Evolutionary conservation across 1,140 invertebrate genomes (phyloP), one percentile per base, ranked within the genome.

Genomic region (Zaprionus gabonicus): DNA sequence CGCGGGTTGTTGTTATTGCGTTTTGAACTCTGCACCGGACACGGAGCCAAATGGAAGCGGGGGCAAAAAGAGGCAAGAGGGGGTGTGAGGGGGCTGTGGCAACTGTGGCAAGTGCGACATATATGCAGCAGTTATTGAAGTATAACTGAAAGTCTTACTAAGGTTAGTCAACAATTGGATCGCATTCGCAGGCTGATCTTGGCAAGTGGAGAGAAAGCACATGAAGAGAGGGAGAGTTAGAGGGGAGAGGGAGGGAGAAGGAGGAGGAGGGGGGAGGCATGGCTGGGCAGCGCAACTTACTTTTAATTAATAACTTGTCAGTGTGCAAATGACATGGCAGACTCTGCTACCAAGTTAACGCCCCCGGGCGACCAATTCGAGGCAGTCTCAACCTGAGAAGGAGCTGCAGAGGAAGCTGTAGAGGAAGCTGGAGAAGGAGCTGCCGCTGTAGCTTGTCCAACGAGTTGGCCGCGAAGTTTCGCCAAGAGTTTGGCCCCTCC

Each of bases 301-400:
- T 80, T 90, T 90, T 90, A 91, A 90, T 90, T 90, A 90, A 90
- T 90, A 90, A 90, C 85, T 90, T 90, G 85, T 90, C 85, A 88
- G 85, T 80, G 85, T 88, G 85, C 81, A 88, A 88, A 88, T 88
- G 85, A 88, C 85, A 88, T 90, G 85, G 66, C 53, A 78, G 84
- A 78, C 83, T 17, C 83, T 46, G 84, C 78, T 81, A 78, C 83
- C 77, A 87, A 84, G 64, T 81, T 78, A 71, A 74, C 83, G 84
- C 83, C 83, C 77, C 82, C 75, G 68, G 83, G 82, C 70, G 75
- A 83, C 71, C 83, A 83, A 87, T 87, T 80, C 76, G 51, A 56
- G 36, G 64, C 27, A 41, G 34, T 25, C 17, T 2, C 25, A 56
- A 46, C n/a, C 41, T 46, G 41, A 46, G 41, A 17, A 3, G 3